Conservation (phyloP, 2,888 invertebrate genomes). For the Amphipyra tragopoginis region DNA sequence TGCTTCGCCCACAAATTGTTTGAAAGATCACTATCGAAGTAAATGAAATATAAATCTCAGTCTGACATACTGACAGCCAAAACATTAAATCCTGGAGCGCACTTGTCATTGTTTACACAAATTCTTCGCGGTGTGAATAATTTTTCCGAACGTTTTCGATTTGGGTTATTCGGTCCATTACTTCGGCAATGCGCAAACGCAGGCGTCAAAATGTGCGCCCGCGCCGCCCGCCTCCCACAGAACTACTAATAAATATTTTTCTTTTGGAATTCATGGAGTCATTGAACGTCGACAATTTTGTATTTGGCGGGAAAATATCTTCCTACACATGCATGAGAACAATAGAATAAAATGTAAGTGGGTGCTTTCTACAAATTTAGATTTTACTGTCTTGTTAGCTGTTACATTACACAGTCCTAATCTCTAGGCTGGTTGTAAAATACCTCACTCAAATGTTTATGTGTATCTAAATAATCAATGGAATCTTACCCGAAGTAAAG, state of each 20-base stretch:
- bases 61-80: conserved; percentile 47
- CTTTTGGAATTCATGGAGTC: conserved; percentile 58
- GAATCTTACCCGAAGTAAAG: conserved; percentile 15
- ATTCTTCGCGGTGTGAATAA: conserved; percentile 51
- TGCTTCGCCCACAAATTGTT: conserved; percentile 5
- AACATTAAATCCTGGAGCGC: conserved; percentile 51
- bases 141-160: conserved; percentile 42
- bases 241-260: conserved; percentile 56
- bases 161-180: conserved; percentile 48
- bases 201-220: conserved; percentile 49
- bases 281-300: conserved; percentile 56
- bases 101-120: conserved; percentile 61
- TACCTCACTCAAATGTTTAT: conserved; percentile 19
- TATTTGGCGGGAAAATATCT: conserved; percentile 42
- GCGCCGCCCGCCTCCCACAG: conserved; percentile 48
- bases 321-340: conserved; percentile 44
- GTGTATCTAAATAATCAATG: conserved; percentile 26
- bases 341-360: conserved; percentile 27
- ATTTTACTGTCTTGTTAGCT: conserved; percentile 13
- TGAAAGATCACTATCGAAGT: conserved; percentile 14
- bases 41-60: conserved; percentile 29
- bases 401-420: conserved; percentile 6
- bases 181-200: conserved; percentile 39
- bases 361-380: conserved; percentile 18
- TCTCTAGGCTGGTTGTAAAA: conserved; percentile 9